Conservation (phyloP, 2,888 invertebrate species). For the Ernsta delagoae region DNA sequence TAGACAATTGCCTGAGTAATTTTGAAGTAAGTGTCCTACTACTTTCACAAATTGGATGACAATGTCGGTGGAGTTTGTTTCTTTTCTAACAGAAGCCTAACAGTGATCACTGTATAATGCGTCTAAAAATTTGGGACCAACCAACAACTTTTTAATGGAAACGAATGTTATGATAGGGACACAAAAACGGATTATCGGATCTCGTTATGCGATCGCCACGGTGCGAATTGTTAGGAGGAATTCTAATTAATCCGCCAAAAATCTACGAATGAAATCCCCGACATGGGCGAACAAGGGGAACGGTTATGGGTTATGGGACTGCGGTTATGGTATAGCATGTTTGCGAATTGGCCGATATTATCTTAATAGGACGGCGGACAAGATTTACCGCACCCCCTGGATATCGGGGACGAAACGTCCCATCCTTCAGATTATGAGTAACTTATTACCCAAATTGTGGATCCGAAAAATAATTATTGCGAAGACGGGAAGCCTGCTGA, state of each 20-base stretch:
- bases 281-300: conserved; percentile 19
- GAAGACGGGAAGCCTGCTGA: background rate
- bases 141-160: background rate
- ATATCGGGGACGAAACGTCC: conserved; percentile 28
- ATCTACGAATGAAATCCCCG: conserved; percentile 55
- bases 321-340: conserved; percentile 52
- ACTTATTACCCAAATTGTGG: conserved; percentile 12
- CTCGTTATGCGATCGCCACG: conserved; percentile 20
- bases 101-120: background rate
- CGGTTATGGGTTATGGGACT: conserved; percentile 47
- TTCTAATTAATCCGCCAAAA: conserved; percentile 62
- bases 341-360: conserved; percentile 74
- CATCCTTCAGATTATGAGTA: conserved; percentile 20
- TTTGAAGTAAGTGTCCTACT: too few relatives aligned
- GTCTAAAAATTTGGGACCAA: background rate
- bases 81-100: background rate
- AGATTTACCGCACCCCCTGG: conserved; percentile 60
- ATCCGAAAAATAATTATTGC: conserved; percentile 4
- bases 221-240: conserved; percentile 40
- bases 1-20: too few relatives aligned
- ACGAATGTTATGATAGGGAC: background rate
- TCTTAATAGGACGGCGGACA: conserved; percentile 70
- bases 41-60: too few relatives aligned
- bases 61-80: background rate
- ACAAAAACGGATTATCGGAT: conserved; percentile 15